Conservation (phyloP, 2,888 invertebrate genomes). For the Dione juno region DNA sequence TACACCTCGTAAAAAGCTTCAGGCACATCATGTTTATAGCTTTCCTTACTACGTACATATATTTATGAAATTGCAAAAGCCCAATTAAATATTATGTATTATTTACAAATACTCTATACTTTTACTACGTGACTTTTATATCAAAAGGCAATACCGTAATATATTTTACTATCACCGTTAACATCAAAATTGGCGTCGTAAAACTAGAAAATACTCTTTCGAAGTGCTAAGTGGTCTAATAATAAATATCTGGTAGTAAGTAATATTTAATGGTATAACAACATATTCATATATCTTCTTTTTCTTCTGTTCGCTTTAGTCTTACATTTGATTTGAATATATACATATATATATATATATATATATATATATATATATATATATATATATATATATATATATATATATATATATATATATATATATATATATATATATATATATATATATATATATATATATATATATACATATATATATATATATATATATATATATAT, state of each 20-base stretch:
- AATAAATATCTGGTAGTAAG: neutral
- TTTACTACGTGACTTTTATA: conserved; percentile 15
- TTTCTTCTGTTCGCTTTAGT: too few species aligned
- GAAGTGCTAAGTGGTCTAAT: conserved; percentile 1
- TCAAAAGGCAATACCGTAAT: conserved; percentile 10
- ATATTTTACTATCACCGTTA: conserved; percentile 13
- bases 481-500: too few species aligned
- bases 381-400: too few species aligned
- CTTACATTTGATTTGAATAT: too few species aligned
- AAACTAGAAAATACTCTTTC: conserved; percentile 3
- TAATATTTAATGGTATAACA: neutral
- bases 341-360: too few species aligned
- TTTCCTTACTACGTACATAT: too few species aligned
- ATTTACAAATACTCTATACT: neutral
- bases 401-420: too few species aligned
- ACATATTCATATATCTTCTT: too few species aligned
- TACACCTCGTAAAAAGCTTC: conserved; percentile 1
- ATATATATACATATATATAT: too few species aligned
- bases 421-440: too few species aligned
- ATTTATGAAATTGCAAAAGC: neutral
- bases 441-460: too few species aligned
- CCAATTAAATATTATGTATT: conserved; percentile 1
- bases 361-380: too few species aligned
- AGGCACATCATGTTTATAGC: neutral
- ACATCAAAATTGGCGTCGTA: conserved; percentile 18